Base-by-base conservation (phyloP, 2,797 vertebrate genomes). In the Sebastes miniatus region DNA sequence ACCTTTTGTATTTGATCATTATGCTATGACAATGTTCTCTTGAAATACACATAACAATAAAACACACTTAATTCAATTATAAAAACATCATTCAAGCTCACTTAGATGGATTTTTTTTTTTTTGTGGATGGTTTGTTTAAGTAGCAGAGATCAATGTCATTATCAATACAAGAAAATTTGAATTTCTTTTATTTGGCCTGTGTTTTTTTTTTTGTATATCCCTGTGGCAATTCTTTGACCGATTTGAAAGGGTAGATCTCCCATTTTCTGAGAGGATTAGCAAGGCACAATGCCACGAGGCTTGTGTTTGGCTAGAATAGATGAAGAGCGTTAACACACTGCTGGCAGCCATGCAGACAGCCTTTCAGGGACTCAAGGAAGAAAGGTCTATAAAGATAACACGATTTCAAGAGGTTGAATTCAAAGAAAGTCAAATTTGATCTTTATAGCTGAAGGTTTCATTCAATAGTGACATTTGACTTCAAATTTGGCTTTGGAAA, bases 241-340 rank as follows among this genome's bases (percentile, higher is more conserved):
- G 22, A 76, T 88, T 77, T 81, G 59, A 31, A 81, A 69, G 72
- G 47, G 50, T 47, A 16, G 22, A 79, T 72, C 24, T 76, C 6
- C 61, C 27, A 84, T 81, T 86, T 79, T 80, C 52, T 68, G 66
- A 64, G 54, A 80, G 77, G 76, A 87, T 90, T 83, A 87, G 59
- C 9, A 27, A 64, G 71, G 32, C 71, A 84, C 63, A 54, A 67
- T 83, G 72, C 75, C 58, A 72, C 61, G 50, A 82, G 63, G 34
- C 58, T 77, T 80, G 74, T 79, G 75, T 89, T 81, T 83, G 81
- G 66, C 56, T 39, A 54, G 63, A 47, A 27, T 47, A 66, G 68
- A 81, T 63, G 79, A 85, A 32, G 22, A 81, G 78, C 43, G 25
- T 76, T 81, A 85, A 85, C 39, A 76, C 58, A 69, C 27, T 32